Evolutionary conservation across 1,140 invertebrate species (phyloP).

Genomic region (Brachionus rotundiformis): DNA sequence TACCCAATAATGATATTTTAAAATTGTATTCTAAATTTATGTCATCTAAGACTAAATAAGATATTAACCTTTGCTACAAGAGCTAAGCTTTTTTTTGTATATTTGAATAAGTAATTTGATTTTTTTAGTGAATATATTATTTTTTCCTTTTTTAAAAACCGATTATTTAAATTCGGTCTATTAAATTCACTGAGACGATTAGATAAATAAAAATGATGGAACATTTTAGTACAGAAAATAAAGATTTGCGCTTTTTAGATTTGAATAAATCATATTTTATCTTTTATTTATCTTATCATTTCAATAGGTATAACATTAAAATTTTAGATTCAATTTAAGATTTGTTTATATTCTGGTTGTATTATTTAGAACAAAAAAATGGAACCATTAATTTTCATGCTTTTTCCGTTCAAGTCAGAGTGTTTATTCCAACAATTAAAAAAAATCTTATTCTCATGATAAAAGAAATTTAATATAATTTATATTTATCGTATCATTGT

Average conservation of each 20-base stretch:
- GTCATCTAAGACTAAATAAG: slow-evolving; percentile 19
- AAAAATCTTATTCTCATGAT: background rate
- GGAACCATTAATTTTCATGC: background rate
- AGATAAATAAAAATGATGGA: background rate
- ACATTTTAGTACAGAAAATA: background rate
- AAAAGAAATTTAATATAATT: background rate
- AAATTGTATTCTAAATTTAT: background rate
- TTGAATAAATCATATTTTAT: slow-evolving; percentile 5
- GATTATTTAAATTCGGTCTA: background rate
- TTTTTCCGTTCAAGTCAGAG: background rate
- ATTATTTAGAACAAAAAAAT: background rate
- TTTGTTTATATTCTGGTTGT: background rate
- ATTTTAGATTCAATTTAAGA: background rate
- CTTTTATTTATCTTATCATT: background rate
- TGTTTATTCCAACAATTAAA: background rate
- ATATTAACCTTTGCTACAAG: slow-evolving; percentile 8
- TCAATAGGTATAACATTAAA: background rate
- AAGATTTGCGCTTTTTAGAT: background rate
- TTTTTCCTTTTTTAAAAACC: background rate
- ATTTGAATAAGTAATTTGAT: slow-evolving; percentile 12
- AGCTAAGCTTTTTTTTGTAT: background rate
- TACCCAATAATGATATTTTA: background rate
- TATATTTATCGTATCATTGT: background rate
- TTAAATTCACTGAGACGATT: background rate
- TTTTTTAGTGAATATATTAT: slow-evolving; percentile 5